phyloP scores from a whole-genome alignment of 2,113 vertebrate genomes.

The Dendrocopos noguchii region DNA sequence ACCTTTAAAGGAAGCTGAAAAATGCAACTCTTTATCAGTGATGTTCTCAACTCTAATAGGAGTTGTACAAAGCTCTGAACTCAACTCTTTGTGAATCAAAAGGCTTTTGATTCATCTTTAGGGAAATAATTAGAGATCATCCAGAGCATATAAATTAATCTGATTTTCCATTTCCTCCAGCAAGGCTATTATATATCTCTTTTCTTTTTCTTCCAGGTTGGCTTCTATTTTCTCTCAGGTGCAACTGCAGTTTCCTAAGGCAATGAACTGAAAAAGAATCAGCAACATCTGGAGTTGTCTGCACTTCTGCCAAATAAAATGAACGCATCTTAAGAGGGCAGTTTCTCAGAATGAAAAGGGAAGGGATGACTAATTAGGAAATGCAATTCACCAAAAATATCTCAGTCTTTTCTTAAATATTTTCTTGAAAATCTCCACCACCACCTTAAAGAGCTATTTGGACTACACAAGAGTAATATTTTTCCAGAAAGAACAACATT shows the following conservation, averaged over 20 bases:
- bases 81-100: slow-evolving; percentile 37
- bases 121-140: slow-evolving; percentile 47
- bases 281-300: slow-evolving; percentile 54
- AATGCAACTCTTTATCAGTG: background rate
- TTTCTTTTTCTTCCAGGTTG: slow-evolving; percentile 55
- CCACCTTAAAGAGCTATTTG: background rate
- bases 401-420: slow-evolving; percentile 20
- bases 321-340: background rate
- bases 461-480: background rate
- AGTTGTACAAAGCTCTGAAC: slow-evolving; percentile 3
- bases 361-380: slow-evolving; percentile 58
- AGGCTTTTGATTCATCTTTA: slow-evolving; percentile 48
- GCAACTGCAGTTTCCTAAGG: slow-evolving; percentile 57
- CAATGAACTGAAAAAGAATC: slow-evolving; percentile 41
- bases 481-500: background rate
- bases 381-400: slow-evolving; percentile 50
- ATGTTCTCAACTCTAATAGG: background rate
- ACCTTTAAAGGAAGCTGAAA: slow-evolving; percentile 8
- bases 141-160: slow-evolving; percentile 30
- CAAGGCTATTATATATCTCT: slow-evolving; percentile 14
- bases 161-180: slow-evolving; percentile 45
- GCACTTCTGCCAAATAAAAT: slow-evolving; percentile 41
- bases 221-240: slow-evolving; percentile 63
- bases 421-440: background rate
- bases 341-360: slow-evolving; percentile 48